Conservation (phyloP, 1,140 invertebrate species). For the Sinonovacula constricta region DNA sequence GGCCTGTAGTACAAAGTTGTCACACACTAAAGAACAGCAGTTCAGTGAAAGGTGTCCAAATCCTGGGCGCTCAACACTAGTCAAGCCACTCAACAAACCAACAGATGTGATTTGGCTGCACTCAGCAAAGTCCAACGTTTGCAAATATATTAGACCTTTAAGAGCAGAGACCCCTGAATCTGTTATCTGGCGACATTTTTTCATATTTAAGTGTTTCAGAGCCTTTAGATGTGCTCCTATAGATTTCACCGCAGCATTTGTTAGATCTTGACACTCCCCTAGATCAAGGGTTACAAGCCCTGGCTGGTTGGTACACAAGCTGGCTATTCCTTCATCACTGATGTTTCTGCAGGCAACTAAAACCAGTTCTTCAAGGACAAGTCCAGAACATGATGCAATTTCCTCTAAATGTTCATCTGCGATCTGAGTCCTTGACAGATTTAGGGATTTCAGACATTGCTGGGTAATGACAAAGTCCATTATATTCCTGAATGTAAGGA, state of each 20-base stretch:
- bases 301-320: conserved; percentile 82
- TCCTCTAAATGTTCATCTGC: conserved; percentile 82
- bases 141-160: conserved; percentile 80
- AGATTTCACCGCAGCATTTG: conserved; percentile 81
- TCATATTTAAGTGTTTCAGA: conserved; percentile 60
- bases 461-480: conserved; percentile 81
- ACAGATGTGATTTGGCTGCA: conserved; percentile 83
- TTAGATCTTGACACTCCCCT: conserved; percentile 83
- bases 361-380: conserved; percentile 82
- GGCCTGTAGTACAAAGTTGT: conserved; percentile 80
- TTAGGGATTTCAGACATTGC: conserved; percentile 81
- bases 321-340: conserved; percentile 82
- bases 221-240: conserved; percentile 81
- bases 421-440: conserved; percentile 84
- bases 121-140: conserved; percentile 83
- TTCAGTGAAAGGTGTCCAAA: conserved; percentile 83
- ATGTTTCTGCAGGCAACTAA: conserved; percentile 84
- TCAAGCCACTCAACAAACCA: conserved; percentile 80
- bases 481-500: conserved; percentile 85
- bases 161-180: conserved; percentile 82
- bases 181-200: conserved; percentile 80
- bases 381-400: conserved; percentile 80
- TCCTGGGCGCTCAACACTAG: conserved; percentile 79
- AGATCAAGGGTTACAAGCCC: conserved; percentile 82
- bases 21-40: conserved; percentile 82